Percentiles rank a stretch among this genome's conserved stretches.
phyloP scores from a whole-genome alignment of 1,140 invertebrate species.

The Heliconius melpomene region DNA sequence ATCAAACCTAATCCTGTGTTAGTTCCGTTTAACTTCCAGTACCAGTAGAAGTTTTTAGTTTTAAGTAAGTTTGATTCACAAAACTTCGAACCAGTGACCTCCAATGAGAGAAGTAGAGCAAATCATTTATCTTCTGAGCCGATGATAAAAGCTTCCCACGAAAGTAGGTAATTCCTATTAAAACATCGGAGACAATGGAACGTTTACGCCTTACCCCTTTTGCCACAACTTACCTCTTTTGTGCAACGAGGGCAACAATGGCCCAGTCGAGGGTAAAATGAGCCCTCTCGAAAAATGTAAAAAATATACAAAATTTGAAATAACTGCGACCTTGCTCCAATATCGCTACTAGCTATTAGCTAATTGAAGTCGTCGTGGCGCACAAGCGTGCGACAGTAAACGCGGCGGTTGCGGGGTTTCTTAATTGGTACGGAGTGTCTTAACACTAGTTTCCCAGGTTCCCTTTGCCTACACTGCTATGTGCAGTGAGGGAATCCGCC shows the following conservation, averaged over 20 bases:
- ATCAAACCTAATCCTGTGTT: too few species aligned
- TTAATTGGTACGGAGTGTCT: too few species aligned
- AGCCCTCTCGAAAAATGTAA: slow-evolving; percentile 4
- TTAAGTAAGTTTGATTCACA: too few species aligned
- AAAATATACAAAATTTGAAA: not conserved
- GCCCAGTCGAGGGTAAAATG: not conserved
- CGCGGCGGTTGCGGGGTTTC: too few species aligned
- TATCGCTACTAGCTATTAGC: not conserved
- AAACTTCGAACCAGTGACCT: not conserved
- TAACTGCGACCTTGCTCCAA: not conserved
- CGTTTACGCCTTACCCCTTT: slow-evolving; percentile 7
- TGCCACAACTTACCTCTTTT: slow-evolving; percentile 9
- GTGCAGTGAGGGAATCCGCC: too few species aligned
- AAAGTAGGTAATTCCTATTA: slow-evolving; percentile 4
- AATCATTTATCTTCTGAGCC: not conserved
- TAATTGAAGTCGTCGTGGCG: too few species aligned
- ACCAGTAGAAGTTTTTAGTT: too few species aligned
- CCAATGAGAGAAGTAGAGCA: not conserved
- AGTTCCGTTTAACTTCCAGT: too few species aligned
- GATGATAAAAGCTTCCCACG: not conserved
- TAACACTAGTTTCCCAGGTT: too few species aligned
- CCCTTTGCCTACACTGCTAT: too few species aligned
- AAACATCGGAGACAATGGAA: not conserved
- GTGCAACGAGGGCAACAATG: not conserved
- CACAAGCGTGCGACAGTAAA: too few species aligned